Percentiles rank a stretch among this genome's conserved stretches.
phyloP scores from a whole-genome alignment of 1,140 invertebrate genomes.

The Globodera ellingtonae region DNA sequence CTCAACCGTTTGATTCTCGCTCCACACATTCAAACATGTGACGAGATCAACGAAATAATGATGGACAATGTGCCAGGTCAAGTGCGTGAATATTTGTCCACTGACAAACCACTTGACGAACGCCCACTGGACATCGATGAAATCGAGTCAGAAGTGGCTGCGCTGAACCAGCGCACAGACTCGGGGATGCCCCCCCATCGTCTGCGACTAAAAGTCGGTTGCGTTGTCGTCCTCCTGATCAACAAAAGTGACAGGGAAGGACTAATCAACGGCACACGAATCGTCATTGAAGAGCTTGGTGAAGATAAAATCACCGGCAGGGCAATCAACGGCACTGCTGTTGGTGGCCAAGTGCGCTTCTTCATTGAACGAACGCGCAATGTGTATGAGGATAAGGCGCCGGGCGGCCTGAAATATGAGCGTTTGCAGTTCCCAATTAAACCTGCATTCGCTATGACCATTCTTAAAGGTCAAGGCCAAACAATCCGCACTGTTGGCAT shows the following conservation, averaged over 20 bases:
- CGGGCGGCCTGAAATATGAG: slow-evolving; percentile 1
- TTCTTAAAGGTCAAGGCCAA: slow-evolving; percentile 26
- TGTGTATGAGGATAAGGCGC: not conserved
- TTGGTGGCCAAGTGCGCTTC: not conserved
- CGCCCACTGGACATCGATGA: slow-evolving; percentile 16
- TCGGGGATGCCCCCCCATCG: slow-evolving; percentile 19
- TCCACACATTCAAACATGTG: not conserved
- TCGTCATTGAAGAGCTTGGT: slow-evolving; percentile 7
- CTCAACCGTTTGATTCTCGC: slow-evolving; percentile 1
- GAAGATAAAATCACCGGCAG: not conserved
- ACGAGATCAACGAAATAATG: slow-evolving; percentile 1
- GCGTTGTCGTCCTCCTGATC: slow-evolving; percentile 12
- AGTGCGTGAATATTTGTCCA: not conserved
- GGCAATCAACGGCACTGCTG: not conserved
- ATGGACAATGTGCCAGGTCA: not conserved
- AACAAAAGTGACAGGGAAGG: slow-evolving; percentile 13
- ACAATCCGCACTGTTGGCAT: slow-evolving; percentile 2
- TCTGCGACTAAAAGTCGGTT: slow-evolving; percentile 18
- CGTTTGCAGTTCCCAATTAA: slow-evolving; percentile 19
- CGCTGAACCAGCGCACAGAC: slow-evolving; percentile 4
- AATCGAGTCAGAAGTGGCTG: too few species aligned
- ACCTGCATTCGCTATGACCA: slow-evolving; percentile 30
- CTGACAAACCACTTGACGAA: not conserved
- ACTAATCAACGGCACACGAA: slow-evolving; percentile 27
- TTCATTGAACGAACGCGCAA: not conserved